A percentile compares a stretch with the other conserved stretches of the same genome.
These are phyloP conservation scores for Anoplopoma fimbria DNA, from an alignment of 2,113 vertebrate genomes.

Conservation along the genomic window DNA sequence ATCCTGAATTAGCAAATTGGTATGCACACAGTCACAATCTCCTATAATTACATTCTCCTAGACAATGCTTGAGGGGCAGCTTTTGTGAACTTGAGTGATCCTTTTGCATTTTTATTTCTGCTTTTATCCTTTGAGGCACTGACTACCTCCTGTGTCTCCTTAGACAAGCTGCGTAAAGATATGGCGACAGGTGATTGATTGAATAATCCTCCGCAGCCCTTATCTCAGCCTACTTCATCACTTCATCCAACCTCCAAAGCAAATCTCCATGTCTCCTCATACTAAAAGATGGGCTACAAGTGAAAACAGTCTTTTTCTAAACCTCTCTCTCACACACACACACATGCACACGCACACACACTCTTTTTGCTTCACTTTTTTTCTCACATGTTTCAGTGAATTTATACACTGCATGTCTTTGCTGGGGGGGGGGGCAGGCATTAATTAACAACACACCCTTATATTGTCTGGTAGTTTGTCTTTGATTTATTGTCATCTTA, in stretches of 20 bases:
- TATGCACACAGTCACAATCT: conserved; percentile 16
- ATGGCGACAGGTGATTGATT: conserved; percentile 76
- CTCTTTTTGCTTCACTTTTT: conserved; percentile 1
- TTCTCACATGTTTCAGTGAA: conserved; percentile 4
- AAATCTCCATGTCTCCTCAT: conserved; percentile 65
- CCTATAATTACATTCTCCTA: conserved; percentile 44
- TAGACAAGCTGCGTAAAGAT: conserved; percentile 68
- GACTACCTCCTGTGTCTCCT: conserved; percentile 64
- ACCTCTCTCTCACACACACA: not conserved
- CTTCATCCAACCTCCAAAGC: conserved; percentile 57
- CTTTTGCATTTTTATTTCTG: conserved; percentile 25
- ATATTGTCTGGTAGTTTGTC: conserved; percentile 16
- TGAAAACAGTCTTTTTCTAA: conserved; percentile 38
- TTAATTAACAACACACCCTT: conserved; percentile 6
- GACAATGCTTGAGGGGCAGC: conserved; percentile 26
- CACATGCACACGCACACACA: too few relatives aligned
- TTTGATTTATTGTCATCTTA: conserved; percentile 17
- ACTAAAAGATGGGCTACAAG: conserved; percentile 49
- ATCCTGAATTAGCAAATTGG: conserved; percentile 37
- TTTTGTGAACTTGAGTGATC: conserved; percentile 43
- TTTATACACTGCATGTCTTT: not conserved
- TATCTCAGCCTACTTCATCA: conserved; percentile 72
- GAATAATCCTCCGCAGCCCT: conserved; percentile 71
- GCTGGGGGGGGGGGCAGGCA: not conserved
- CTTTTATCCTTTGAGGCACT: conserved; percentile 54